A percentile compares a stretch with the other conserved stretches of the same genome.
These are phyloP conservation scores for Anguilla rostrata DNA, from an alignment of 2,113 vertebrate genomes.

Conservation along the genomic window DNA sequence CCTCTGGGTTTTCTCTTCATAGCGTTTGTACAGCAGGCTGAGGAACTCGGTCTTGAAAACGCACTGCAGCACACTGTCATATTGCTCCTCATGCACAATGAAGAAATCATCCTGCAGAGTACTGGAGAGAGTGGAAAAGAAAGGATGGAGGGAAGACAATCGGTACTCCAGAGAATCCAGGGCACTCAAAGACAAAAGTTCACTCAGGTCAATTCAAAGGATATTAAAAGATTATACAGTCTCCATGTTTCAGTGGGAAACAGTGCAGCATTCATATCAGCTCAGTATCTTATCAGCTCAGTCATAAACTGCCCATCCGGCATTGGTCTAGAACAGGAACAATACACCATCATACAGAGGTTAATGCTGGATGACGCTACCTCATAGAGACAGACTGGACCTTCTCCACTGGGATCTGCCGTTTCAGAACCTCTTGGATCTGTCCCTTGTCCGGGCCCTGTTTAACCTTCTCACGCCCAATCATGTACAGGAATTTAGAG, in stretches of 20 bases:
- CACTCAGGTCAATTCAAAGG: background rate
- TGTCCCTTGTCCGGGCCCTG: conserved; percentile 79
- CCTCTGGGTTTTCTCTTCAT: conserved; percentile 65
- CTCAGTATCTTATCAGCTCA: background rate
- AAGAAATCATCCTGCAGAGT: conserved; percentile 78
- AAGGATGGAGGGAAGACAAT: background rate
- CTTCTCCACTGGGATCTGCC: conserved; percentile 73
- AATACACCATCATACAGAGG: background rate
- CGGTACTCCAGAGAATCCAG: background rate
- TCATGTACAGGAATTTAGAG: conserved; percentile 76
- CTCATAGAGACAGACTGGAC: conserved; percentile 79
- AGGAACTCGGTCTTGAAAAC: conserved; percentile 80
- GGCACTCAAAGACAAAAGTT: background rate
- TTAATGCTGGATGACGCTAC: conserved; percentile 44
- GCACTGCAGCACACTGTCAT: conserved; percentile 79
- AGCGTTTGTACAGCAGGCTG: conserved; percentile 76
- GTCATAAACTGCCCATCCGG: background rate
- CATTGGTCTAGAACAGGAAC: background rate
- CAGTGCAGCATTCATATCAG: background rate
- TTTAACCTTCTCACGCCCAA: conserved; percentile 81
- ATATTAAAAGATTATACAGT: background rate
- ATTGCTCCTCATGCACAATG: conserved; percentile 75
- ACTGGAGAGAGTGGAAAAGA: conserved; percentile 43
- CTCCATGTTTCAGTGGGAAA: background rate
- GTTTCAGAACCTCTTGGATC: conserved; percentile 77